Percentiles rank a stretch among this genome's conserved stretches.
Evolutionary conservation across 2,888 invertebrate genomes (phyloP).

Genomic region (Molorchus minor): DNA sequence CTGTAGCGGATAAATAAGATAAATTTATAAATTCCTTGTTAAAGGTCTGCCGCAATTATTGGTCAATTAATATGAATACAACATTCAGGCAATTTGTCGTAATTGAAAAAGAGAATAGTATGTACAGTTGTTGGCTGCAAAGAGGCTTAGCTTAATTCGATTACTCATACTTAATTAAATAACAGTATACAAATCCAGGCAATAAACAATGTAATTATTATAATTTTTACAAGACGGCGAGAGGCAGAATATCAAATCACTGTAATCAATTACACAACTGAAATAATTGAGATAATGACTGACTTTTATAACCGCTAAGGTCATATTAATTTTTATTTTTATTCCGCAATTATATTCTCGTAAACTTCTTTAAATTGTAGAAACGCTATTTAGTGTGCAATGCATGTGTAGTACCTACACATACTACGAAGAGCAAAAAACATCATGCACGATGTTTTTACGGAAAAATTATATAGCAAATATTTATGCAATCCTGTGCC

Average conservation of each 20-base stretch:
- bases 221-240: conserved; percentile 35
- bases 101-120: conserved; percentile 33
- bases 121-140: conserved; percentile 32
- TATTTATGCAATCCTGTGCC: too few relatives aligned
- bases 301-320: conserved; percentile 30
- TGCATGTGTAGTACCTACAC: too few relatives aligned
- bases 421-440: too few relatives aligned
- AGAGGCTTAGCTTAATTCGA: conserved; percentile 44
- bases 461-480: too few relatives aligned
- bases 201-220: conserved; percentile 50
- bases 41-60: conserved; percentile 32
- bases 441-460: too few relatives aligned
- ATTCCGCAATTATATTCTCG: conserved; percentile 25
- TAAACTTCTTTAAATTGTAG: conserved; percentile 18
- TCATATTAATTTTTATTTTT: conserved; percentile 35
- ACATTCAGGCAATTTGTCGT: conserved; percentile 34
- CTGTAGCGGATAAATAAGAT: conserved; percentile 31
- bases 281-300: conserved; percentile 34
- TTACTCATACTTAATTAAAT: conserved; percentile 50
- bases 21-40: conserved; percentile 33
- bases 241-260: conserved; percentile 31
- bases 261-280: conserved; percentile 31
- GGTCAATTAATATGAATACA: conserved; percentile 35
- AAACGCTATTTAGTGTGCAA: not conserved
- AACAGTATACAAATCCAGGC: conserved; percentile 45